Conservation (phyloP, 1,140 invertebrate species). For the Drosophila miranda region DNA sequence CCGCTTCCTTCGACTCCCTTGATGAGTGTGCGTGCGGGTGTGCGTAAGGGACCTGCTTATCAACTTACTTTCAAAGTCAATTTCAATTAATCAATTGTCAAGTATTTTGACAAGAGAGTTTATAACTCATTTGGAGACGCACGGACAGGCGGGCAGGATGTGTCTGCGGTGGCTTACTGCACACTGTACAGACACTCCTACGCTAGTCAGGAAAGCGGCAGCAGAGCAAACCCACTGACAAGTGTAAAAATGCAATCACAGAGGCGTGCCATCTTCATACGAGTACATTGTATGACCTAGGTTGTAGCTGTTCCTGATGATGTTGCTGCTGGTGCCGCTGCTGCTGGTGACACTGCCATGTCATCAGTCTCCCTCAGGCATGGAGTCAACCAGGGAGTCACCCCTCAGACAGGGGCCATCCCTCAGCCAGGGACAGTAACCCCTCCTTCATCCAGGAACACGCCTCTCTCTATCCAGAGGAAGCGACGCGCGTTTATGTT, state of each 20-base stretch:
- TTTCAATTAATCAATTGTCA: conserved; percentile 80
- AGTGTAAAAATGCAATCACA: conserved; percentile 52
- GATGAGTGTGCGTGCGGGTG: conserved; percentile 19
- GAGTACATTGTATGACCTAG: conserved; percentile 9
- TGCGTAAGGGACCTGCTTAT: conserved; percentile 46
- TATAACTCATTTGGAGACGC: conserved; percentile 59
- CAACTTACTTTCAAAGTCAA: conserved; percentile 66
- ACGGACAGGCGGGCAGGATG: conserved; percentile 10
- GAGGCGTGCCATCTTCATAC: conserved; percentile 43
- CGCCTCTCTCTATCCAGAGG: conserved; percentile 4
- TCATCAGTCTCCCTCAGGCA: conserved; percentile 66
- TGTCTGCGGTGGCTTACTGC: conserved; percentile 12
- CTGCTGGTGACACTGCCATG: conserved; percentile 67
- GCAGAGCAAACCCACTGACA: conserved; percentile 37
- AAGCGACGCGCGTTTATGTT: conserved; percentile 64
- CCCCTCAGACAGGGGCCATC: conserved; percentile 3
- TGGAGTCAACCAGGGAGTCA: conserved; percentile 41
- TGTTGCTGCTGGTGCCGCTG: conserved; percentile 12
- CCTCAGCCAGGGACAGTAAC: not conserved
- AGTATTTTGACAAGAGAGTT: conserved; percentile 75
- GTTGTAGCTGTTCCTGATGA: conserved; percentile 1
- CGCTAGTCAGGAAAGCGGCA: conserved; percentile 42
- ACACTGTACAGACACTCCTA: conserved; percentile 5
- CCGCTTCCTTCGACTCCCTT: conserved; percentile 8
- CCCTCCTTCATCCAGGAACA: not conserved